phyloP scores from a whole-genome alignment of 1,140 invertebrate species.

The Alviniconcha marisindica region DNA sequence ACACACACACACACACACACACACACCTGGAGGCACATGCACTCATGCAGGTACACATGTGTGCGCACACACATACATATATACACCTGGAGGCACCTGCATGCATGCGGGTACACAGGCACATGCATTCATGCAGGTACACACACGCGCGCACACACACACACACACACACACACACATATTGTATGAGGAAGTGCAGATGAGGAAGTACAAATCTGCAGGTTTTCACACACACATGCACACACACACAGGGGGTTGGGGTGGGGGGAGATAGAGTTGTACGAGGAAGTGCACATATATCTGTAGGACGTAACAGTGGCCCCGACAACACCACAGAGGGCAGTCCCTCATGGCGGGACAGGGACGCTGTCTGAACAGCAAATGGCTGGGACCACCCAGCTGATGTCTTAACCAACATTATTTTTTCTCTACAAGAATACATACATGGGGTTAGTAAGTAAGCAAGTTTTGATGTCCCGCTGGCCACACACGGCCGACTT shows the following conservation, averaged over 20 bases:
- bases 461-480: no score
- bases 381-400: no score
- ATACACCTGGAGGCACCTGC: not conserved
- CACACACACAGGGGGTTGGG: not conserved
- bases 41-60: not conserved
- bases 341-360: no score
- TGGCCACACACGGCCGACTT: no score
- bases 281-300: no score
- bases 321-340: no score
- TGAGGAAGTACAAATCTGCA: not conserved
- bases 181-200: not conserved
- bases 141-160: not conserved
- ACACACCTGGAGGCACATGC: not conserved
- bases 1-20: slow-evolving; percentile 21
- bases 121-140: not conserved
- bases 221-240: not conserved
- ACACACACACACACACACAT: not conserved
- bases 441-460: no score
- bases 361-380: no score
- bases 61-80: not conserved
- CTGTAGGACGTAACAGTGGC: no score
- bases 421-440: no score
- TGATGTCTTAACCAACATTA: no score
- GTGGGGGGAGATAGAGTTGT: no score
- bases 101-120: not conserved